Conservation (phyloP, 1,140 invertebrate genomes). For the Zaprionus africanus region DNA sequence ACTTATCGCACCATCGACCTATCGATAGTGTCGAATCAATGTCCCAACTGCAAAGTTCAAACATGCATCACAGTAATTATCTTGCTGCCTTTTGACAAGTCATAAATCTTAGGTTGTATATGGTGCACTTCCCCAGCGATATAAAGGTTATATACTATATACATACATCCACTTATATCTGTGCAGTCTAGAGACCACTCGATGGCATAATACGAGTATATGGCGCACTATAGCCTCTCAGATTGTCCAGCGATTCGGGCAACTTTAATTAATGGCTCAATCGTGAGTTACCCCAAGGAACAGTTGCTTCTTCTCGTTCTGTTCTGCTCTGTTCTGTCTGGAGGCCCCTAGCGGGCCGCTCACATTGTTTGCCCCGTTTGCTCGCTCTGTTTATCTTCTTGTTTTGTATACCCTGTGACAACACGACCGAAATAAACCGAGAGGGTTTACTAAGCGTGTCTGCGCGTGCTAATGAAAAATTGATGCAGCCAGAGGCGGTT, state of each 20-base stretch:
- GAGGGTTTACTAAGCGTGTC: neutral
- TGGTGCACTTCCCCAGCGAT: neutral
- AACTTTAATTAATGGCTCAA: conserved; percentile 64
- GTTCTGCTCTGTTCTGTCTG: neutral
- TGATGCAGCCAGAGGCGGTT: neutral
- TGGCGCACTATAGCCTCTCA: conserved; percentile 11
- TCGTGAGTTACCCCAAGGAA: conserved; percentile 16
- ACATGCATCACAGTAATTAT: neutral
- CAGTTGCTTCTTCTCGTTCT: neutral
- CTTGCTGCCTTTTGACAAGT: neutral
- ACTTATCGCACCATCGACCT: neutral
- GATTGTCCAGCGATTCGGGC: conserved; percentile 37
- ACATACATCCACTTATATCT: conserved; percentile 1
- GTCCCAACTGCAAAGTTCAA: neutral
- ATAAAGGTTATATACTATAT: conserved; percentile 2
- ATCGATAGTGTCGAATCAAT: neutral
- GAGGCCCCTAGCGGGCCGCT: neutral
- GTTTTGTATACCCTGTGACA: conserved; percentile 5
- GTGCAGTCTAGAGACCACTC: conserved; percentile 12
- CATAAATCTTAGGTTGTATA: neutral
- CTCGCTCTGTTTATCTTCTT: neutral
- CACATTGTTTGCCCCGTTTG: neutral
- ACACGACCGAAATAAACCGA: neutral
- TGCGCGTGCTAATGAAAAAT: neutral
- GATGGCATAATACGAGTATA: conserved; percentile 38